These are phyloP conservation scores for Ligdia adustata DNA, from an alignment of 2,888 invertebrate species.

Conservation along the genomic window DNA sequence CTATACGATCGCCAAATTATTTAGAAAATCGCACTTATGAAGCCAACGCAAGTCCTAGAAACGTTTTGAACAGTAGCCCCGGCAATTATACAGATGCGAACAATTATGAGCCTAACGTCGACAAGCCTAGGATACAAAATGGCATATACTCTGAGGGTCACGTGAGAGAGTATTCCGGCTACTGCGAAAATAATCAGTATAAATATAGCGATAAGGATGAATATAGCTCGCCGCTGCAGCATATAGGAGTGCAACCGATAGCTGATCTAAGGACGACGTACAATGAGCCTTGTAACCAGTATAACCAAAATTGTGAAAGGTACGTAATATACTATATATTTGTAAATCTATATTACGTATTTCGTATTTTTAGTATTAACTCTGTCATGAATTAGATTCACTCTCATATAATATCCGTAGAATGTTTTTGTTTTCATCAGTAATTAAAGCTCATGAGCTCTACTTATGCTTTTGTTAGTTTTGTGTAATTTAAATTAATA, in stretches of 20 bases:
- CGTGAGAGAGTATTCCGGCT: constrained; percentile 59
- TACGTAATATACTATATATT: constrained; percentile 1
- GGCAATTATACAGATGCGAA: constrained; percentile 61
- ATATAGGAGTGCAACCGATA: constrained; percentile 54
- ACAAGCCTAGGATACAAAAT: constrained; percentile 54
- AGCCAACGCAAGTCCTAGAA: constrained; percentile 65
- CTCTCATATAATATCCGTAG: no score
- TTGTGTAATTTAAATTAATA: no score
- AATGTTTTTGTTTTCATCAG: no score
- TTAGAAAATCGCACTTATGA: constrained; percentile 65
- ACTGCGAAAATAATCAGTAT: constrained; percentile 62
- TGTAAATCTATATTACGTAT: no score
- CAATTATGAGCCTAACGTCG: constrained; percentile 57
- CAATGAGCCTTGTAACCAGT: constrained; percentile 59
- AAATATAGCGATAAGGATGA: constrained; percentile 67
- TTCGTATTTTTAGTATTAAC: no score
- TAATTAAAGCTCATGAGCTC: no score
- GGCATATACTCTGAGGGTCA: constrained; percentile 63
- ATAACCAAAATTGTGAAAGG: constrained; percentile 63
- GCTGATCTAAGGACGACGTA: constrained; percentile 61
- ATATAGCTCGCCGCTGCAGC: constrained; percentile 61
- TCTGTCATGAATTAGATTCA: no score
- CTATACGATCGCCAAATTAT: constrained; percentile 64
- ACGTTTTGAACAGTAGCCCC: constrained; percentile 65
- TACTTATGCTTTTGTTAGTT: no score